Conservation (phyloP, 2,113 vertebrate species). For the Dicentrarchus labrax region DNA sequence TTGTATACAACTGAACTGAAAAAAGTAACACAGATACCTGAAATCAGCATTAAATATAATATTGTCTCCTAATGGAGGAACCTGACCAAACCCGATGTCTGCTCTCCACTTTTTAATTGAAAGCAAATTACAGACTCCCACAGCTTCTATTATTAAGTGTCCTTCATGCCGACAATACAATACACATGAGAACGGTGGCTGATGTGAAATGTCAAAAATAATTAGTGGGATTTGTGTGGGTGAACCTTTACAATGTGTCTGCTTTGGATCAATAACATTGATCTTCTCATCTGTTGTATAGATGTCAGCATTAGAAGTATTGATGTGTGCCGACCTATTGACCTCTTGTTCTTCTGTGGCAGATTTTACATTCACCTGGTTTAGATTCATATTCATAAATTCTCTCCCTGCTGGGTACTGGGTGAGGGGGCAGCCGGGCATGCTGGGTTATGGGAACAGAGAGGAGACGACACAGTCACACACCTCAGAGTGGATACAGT, state of each 20-base stretch:
- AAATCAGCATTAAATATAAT: background rate
- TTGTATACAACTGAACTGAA: background rate
- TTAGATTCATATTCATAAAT: background rate
- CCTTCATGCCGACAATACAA: conserved; percentile 8
- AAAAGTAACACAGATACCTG: background rate
- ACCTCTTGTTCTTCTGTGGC: conserved; percentile 31
- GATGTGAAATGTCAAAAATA: conserved; percentile 13
- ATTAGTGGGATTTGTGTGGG: background rate
- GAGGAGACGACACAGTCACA: conserved; percentile 53
- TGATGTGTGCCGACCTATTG: conserved; percentile 53
- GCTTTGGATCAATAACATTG: conserved; percentile 58
- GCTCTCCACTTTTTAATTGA: background rate
- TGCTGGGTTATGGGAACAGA: conserved; percentile 73
- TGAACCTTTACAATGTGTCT: background rate
- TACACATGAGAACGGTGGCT: background rate
- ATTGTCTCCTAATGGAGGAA: no score
- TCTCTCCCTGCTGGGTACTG: conserved; percentile 1
- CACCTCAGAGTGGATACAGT: conserved; percentile 62
- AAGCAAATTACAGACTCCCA: background rate
- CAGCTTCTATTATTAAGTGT: background rate
- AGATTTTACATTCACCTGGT: conserved; percentile 22
- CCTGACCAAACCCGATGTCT: background rate
- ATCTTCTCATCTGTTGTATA: conserved; percentile 21
- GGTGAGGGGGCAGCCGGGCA: conserved; percentile 42
- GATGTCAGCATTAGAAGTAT: conserved; percentile 37